Percentiles rank a stretch among this genome's conserved stretches.
Evolutionary conservation across 2,797 vertebrate species (phyloP).

Genomic region (Vireo griseus): DNA sequence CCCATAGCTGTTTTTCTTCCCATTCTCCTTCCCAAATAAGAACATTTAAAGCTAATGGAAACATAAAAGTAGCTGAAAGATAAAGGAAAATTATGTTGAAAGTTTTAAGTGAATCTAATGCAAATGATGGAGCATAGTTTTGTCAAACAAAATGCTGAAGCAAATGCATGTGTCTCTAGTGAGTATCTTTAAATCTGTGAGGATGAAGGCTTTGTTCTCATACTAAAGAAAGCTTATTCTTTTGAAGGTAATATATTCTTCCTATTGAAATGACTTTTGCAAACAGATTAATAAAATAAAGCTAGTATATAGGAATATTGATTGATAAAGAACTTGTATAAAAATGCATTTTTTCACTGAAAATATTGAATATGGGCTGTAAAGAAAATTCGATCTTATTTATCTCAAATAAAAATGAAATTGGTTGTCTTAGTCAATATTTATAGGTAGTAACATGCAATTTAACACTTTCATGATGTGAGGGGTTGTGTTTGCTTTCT

Average conservation of each 20-base stretch:
- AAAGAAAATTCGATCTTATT: not conserved
- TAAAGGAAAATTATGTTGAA: not conserved
- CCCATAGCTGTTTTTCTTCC: constrained; percentile 3
- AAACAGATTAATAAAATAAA: not conserved
- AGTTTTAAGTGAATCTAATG: not conserved
- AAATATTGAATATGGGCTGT: not conserved
- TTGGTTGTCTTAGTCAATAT: not conserved
- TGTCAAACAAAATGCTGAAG: constrained; percentile 12
- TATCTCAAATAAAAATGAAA: not conserved
- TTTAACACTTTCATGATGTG: not conserved
- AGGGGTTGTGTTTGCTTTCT: not conserved
- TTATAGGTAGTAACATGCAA: not conserved
- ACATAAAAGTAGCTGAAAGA: not conserved
- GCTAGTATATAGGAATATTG: not conserved
- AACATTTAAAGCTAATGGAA: not conserved
- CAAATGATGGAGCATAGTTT: not conserved
- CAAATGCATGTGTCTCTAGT: not conserved
- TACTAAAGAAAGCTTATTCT: not conserved
- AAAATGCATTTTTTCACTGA: not conserved
- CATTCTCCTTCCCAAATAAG: not conserved
- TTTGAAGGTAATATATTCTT: not conserved
- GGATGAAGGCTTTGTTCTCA: not conserved
- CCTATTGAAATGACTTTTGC: not conserved
- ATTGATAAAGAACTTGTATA: not conserved
- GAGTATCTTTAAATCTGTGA: not conserved